Evolutionary conservation across 1,140 invertebrate species (phyloP).

Genomic region (Musca domestica): DNA sequence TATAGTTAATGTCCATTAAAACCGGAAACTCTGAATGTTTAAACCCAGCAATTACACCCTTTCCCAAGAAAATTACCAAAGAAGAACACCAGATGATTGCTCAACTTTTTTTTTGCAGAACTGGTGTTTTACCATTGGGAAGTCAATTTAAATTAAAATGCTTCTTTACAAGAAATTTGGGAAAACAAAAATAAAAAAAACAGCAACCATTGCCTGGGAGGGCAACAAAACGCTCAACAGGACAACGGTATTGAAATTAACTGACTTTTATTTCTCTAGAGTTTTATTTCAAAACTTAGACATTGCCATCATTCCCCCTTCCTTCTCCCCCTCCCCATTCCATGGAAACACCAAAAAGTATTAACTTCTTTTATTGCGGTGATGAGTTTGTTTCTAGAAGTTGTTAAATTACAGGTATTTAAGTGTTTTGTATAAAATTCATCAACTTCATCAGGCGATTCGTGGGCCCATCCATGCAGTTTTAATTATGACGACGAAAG

Average conservation of each 20-base stretch:
- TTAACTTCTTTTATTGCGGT: neutral
- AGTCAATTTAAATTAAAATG: slow-evolving; percentile 22
- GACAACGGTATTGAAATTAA: slow-evolving; percentile 16
- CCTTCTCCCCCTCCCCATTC: too few species aligned
- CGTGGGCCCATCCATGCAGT: neutral
- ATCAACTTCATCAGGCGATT: slow-evolving; percentile 13
- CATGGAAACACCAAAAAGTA: neutral
- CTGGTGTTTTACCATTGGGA: slow-evolving; percentile 16
- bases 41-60: too few species aligned
- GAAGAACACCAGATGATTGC: slow-evolving; percentile 2
- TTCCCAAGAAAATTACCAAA: too few species aligned
- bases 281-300: neutral
- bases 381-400: slow-evolving; percentile 1
- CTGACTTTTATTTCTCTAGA: slow-evolving; percentile 13
- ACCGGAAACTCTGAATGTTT: too few species aligned
- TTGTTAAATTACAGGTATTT: slow-evolving; percentile 21
- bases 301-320: too few species aligned
- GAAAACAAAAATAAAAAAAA: neutral
- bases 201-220: neutral
- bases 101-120: neutral
- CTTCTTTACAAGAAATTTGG: neutral
- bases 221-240: neutral
- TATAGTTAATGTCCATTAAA: too few species aligned
- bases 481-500: neutral
- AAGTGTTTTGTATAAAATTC: slow-evolving; percentile 20